Conservation (phyloP, 2,888 invertebrate species). For the Ephialtes manifestator region DNA sequence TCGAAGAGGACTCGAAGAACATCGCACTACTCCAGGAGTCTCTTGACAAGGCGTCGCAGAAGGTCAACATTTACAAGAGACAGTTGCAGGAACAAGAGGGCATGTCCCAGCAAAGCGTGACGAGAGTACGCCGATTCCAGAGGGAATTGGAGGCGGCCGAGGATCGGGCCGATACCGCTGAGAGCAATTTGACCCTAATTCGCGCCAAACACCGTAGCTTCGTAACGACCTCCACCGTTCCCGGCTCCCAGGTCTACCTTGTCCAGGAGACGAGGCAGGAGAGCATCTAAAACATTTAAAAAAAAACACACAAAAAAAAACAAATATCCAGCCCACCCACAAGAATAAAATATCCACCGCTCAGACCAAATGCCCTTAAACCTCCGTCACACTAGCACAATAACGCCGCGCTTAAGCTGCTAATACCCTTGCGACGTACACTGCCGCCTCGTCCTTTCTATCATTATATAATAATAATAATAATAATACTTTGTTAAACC, state of each 20-base stretch:
- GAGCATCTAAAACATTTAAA: slow-evolving; percentile 82
- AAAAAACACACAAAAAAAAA: slow-evolving; percentile 76
- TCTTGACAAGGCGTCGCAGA: slow-evolving; percentile 94
- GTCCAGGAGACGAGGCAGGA: slow-evolving; percentile 92
- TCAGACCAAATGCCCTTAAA: slow-evolving; percentile 59
- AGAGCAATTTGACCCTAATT: slow-evolving; percentile 97
- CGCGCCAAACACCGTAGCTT: slow-evolving; percentile 99
- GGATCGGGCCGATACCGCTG: slow-evolving; percentile 97
- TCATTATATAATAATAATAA: too few relatives aligned
- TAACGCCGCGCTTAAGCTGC: slow-evolving; percentile 42
- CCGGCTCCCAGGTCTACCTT: slow-evolving; percentile 96
- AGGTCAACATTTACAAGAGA: slow-evolving; percentile 97
- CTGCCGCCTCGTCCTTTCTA: slow-evolving; percentile 48
- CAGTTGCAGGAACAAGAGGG: slow-evolving; percentile 98
- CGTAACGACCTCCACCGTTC: slow-evolving; percentile 97
- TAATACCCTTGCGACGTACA: slow-evolving; percentile 44
- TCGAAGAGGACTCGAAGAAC: slow-evolving; percentile 99
- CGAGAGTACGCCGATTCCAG: slow-evolving; percentile 99
- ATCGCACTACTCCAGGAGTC: slow-evolving; percentile 96
- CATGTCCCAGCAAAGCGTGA: slow-evolving; percentile 96
- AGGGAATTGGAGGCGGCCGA: slow-evolving; percentile 99
- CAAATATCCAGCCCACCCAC: slow-evolving; percentile 49
- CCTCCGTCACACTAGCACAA: slow-evolving; percentile 57
- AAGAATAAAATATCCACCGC: slow-evolving; percentile 47
- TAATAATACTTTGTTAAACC: slow-evolving; percentile 43